Evolutionary conservation across 2,888 invertebrate genomes (phyloP), one percentile per base, ranked within the genome.

Genomic region (Acleris literana): DNA sequence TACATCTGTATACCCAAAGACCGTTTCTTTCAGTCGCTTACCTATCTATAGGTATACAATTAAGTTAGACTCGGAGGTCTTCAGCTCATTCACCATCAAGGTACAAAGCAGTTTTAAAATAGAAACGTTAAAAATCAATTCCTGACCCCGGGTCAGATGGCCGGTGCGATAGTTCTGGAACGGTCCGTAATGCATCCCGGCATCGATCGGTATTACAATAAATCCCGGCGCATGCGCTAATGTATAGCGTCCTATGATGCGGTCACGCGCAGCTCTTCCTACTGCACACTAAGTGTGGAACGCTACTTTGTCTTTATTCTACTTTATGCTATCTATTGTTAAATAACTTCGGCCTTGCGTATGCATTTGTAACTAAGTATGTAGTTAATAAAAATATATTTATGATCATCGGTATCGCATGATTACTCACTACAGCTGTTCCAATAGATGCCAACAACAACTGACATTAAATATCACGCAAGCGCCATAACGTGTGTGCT

Each of bases 61-160:
- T 39, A 9, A 9, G 33, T 33, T 33, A 9, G 13, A 13, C 39
- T 39, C 39, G 39, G 39, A 11, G 39, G 13, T 39, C 13, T 39
- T 39, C 39, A 13, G 39, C 5, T 39, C 39, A 39, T 20, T 49
- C 49, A 18, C 11, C 11, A 11, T 17, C 17, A 49, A 17, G 20
- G 18, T 11, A 18, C 46, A 46, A 46, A 39, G n/a, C 17, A 22
- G 13, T 52, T 57, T 74, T 83, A 83, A 84, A 83, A 85, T 83
- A 82, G 82, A 85, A 86, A 84, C 78, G 64, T 85, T 90, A 84
- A 90, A 86, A 90, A 87, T 92, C 90, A 91, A 92, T 91, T 89
- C 84, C 79, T 90, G 87, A 89, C 88, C 88, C 75, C 63, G 69
- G 88, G 87, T 88, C 85, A 77, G 73, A 74, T 72, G 73, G 70